Evolutionary conservation across 64 coral and sea anemone species (phyloP).

Genomic region (Pachyseris speciosa): DNA sequence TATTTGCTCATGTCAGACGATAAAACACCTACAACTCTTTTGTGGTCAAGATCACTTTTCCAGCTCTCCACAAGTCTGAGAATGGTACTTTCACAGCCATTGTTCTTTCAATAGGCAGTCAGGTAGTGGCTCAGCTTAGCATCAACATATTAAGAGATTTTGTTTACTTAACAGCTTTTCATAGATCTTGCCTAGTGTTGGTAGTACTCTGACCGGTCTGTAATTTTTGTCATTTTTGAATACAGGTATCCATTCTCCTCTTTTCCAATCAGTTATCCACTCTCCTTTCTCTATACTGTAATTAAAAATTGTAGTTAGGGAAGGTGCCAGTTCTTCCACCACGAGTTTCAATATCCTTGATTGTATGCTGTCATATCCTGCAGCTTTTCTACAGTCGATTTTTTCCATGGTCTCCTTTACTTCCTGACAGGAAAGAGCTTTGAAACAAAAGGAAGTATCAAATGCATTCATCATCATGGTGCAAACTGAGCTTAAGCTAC

Average conservation of each 20-base stretch:
- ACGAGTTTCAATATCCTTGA: conserved; percentile 36
- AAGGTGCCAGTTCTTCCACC: background rate
- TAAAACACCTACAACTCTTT: background rate
- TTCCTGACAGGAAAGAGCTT: too few species aligned
- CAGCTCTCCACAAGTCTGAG: background rate
- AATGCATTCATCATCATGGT: too few species aligned
- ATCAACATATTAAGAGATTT: background rate
- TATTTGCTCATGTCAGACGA: background rate
- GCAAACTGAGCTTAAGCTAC: too few species aligned
- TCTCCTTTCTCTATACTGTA: background rate
- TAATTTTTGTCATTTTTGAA: background rate
- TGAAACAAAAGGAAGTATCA: too few species aligned
- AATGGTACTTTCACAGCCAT: background rate
- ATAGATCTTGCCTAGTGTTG: background rate
- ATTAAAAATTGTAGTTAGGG: background rate
- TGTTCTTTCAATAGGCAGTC: background rate
- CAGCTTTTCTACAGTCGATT: background rate
- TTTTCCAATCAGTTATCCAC: background rate
- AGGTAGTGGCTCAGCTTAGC: background rate
- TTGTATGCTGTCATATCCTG: conserved; percentile 26
- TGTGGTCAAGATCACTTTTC: background rate
- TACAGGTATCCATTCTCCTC: background rate
- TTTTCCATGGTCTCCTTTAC: conserved; percentile 11
- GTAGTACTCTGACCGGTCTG: background rate
- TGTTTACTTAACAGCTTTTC: background rate